A percentile compares a stretch with the other conserved stretches of the same genome.
These are phyloP conservation scores for Schrankia costaestrigalis DNA, from an alignment of 2,888 invertebrate species.

Conservation along the genomic window DNA sequence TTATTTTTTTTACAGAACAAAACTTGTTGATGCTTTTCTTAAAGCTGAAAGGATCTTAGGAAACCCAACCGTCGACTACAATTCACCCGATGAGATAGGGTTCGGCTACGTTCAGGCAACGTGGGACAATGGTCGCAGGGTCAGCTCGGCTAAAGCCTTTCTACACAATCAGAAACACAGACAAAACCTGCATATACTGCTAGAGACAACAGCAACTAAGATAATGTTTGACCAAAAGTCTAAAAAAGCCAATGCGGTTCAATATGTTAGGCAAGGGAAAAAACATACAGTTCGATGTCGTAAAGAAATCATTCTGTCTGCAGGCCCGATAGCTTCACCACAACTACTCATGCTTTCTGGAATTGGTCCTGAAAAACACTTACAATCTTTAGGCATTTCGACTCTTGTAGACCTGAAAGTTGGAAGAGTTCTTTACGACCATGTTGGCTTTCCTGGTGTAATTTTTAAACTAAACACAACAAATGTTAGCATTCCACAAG, in stretches of 20 bases:
- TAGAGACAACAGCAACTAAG: constrained; percentile 76
- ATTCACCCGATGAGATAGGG: constrained; percentile 78
- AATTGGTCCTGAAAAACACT: constrained; percentile 82
- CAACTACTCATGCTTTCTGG: constrained; percentile 91
- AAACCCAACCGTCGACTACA: constrained; percentile 84
- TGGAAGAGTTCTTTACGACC: constrained; percentile 83
- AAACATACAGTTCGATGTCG: constrained; percentile 73
- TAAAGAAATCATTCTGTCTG: constrained; percentile 86
- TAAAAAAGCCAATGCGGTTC: constrained; percentile 77
- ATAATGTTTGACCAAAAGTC: constrained; percentile 73
- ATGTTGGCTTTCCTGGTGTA: constrained; percentile 83
- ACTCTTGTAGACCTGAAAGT: constrained; percentile 82
- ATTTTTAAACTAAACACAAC: constrained; percentile 80
- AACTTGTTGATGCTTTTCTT: constrained; percentile 82
- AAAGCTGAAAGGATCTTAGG: constrained; percentile 83
- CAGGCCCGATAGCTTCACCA: constrained; percentile 89
- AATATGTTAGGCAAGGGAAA: constrained; percentile 67
- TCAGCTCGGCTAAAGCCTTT: constrained; percentile 82
- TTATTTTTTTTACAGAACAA: constrained; percentile 44
- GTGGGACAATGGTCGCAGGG: constrained; percentile 78
- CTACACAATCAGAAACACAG: constrained; percentile 76
- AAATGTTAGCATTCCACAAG: constrained; percentile 39
- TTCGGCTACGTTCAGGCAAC: constrained; percentile 83
- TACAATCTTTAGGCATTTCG: constrained; percentile 73
- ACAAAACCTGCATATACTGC: constrained; percentile 80